Conservation (phyloP, 2,113 vertebrate species). For the Stegastes partitus region DNA sequence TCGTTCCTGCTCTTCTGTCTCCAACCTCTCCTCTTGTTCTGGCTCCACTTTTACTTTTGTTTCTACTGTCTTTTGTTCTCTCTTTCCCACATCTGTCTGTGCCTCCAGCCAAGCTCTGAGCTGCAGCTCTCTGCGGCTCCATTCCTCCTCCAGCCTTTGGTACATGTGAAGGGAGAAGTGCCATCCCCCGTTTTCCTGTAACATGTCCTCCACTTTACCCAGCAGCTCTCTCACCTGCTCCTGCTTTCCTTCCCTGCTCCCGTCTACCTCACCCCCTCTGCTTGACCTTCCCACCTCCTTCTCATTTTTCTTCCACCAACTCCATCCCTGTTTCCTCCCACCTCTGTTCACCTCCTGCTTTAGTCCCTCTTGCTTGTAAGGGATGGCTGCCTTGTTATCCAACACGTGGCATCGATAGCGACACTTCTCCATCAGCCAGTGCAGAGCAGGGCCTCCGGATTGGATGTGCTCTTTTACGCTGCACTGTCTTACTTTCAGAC, state of each 20-base stretch:
- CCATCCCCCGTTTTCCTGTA: constrained; percentile 70
- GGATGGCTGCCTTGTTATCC: constrained; percentile 44
- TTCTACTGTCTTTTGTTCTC: constrained; percentile 44
- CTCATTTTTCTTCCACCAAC: neutral
- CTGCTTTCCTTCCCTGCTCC: constrained; percentile 23
- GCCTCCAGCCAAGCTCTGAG: constrained; percentile 52
- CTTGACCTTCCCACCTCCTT: neutral
- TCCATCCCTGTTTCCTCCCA: constrained; percentile 6
- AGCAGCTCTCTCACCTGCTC: constrained; percentile 65
- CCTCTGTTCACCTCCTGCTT: constrained; percentile 3
- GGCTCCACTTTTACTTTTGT: constrained; percentile 43
- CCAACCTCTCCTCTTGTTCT: constrained; percentile 31
- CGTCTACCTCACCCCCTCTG: constrained; percentile 10
- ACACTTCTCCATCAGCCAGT: constrained; percentile 59
- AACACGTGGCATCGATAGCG: constrained; percentile 51
- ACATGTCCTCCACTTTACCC: constrained; percentile 57
- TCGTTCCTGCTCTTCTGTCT: constrained; percentile 21
- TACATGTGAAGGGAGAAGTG: constrained; percentile 74
- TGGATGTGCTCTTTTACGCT: constrained; percentile 58
- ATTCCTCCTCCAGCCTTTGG: constrained; percentile 67
- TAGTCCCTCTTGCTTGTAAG: neutral
- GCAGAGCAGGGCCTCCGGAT: constrained; percentile 48
- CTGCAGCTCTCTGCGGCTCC: constrained; percentile 60
- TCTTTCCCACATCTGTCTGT: constrained; percentile 26
- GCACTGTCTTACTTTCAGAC: constrained; percentile 22